Percentiles rank a stretch among this genome's conserved stretches.
Conservation (phyloP, 2,113 vertebrate species). For the Tragelaphus buxtoni region DNA sequence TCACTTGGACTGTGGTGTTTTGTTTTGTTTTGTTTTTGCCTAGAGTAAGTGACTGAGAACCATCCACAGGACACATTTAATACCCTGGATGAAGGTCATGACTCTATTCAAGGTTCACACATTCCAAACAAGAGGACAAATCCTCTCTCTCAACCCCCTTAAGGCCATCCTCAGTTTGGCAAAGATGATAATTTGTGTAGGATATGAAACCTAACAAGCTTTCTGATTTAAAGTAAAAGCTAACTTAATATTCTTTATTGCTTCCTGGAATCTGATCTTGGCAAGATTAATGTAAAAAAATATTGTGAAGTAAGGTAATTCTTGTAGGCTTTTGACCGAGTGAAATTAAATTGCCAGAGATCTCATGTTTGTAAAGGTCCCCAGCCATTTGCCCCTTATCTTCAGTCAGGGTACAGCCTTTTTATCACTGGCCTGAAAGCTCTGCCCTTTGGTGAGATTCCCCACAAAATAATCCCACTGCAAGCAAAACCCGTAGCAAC, state of each 20-base stretch:
- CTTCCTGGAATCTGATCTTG: conserved; percentile 64
- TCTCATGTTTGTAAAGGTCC: background rate
- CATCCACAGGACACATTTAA: background rate
- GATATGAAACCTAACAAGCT: conserved; percentile 49
- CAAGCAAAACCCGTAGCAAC: background rate
- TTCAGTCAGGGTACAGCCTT: background rate
- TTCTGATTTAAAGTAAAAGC: conserved; percentile 47
- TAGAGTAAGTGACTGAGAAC: background rate
- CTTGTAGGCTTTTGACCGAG: background rate
- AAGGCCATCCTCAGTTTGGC: conserved; percentile 14
- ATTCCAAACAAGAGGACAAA: background rate
- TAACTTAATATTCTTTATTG: conserved; percentile 69
- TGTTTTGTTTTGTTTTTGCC: background rate
- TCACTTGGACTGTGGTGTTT: background rate
- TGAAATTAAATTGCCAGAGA: background rate
- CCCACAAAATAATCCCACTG: background rate
- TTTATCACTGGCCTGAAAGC: background rate
- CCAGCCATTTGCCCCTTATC: background rate
- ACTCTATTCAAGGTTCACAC: accelerated
- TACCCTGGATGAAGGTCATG: background rate
- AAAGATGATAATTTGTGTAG: conserved; percentile 57
- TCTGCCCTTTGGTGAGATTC: background rate
- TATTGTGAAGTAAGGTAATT: conserved; percentile 35
- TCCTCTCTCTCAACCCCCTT: background rate
- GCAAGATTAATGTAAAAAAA: conserved; percentile 41